Evolutionary conservation across 1,140 invertebrate species (phyloP).

Genomic region (Telenomus remus): DNA sequence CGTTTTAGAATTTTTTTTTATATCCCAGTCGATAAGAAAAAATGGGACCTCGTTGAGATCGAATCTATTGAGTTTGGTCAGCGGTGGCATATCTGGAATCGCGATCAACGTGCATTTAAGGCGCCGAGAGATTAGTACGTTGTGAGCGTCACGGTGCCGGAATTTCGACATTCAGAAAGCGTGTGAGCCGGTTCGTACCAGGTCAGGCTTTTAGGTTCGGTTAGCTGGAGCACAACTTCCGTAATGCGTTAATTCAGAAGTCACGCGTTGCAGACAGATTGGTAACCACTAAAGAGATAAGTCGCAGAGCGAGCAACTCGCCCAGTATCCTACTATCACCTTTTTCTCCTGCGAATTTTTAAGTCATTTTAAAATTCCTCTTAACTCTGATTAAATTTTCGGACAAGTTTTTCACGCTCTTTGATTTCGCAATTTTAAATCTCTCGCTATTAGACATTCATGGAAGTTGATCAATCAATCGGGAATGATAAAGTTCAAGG

Average conservation of each 20-base stretch:
- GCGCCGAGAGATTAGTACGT: constrained; percentile 54
- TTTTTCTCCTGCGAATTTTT: constrained; percentile 27
- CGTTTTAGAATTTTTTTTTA: too few relatives aligned
- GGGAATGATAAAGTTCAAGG: constrained; percentile 7
- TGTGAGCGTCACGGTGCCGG: constrained; percentile 44
- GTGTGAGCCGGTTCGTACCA: constrained; percentile 47
- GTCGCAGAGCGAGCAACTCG: constrained; percentile 14
- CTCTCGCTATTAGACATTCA: too few relatives aligned
- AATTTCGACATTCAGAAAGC: constrained; percentile 63
- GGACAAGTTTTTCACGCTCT: too few relatives aligned
- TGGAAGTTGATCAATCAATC: too few relatives aligned
- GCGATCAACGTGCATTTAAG: constrained; percentile 57
- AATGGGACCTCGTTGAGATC: constrained; percentile 24
- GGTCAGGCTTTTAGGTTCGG: constrained; percentile 64
- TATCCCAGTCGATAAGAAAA: constrained; percentile 1
- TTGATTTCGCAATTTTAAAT: too few relatives aligned
- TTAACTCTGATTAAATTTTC: too few relatives aligned
- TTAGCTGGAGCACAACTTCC: constrained; percentile 70
- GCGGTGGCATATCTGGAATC: constrained; percentile 61
- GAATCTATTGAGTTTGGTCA: constrained; percentile 28
- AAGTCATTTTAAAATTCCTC: neutral
- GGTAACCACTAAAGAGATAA: constrained; percentile 56
- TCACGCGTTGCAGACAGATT: constrained; percentile 54
- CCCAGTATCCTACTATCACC: constrained; percentile 22
- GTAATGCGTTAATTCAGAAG: constrained; percentile 73